These are phyloP conservation scores for Unio delphinus DNA, from an alignment of 2,888 invertebrate species.

Conservation along the genomic window DNA sequence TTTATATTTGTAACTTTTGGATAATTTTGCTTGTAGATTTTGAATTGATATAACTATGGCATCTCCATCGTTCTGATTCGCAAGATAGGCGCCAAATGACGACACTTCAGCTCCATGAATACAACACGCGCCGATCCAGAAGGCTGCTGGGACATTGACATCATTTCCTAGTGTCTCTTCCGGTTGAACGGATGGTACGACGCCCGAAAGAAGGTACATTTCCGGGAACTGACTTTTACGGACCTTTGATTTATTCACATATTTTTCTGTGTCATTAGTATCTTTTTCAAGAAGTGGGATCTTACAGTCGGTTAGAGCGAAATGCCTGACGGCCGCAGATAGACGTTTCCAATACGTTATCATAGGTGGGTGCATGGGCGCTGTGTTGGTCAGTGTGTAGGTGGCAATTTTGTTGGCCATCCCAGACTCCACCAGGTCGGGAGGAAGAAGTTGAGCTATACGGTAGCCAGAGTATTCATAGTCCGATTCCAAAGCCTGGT, in stretches of 20 bases:
- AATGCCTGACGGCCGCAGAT: slow-evolving; percentile 38
- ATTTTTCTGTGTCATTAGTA: slow-evolving; percentile 12
- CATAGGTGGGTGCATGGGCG: slow-evolving; percentile 52
- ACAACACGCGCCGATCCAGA: slow-evolving; percentile 62
- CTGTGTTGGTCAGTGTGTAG: slow-evolving; percentile 57
- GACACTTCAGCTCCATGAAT: slow-evolving; percentile 45
- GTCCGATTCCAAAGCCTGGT: slow-evolving; percentile 46
- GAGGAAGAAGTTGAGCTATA: slow-evolving; percentile 48
- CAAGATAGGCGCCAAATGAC: slow-evolving; percentile 56
- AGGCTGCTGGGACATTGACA: slow-evolving; percentile 55
- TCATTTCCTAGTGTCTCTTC: slow-evolving; percentile 52
- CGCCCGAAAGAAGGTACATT: slow-evolving; percentile 38
- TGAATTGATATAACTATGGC: slow-evolving; percentile 50
- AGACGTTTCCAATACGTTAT: slow-evolving; percentile 50
- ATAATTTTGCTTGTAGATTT: slow-evolving; percentile 54
- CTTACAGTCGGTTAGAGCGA: slow-evolving; percentile 50
- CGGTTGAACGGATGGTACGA: slow-evolving; percentile 33
- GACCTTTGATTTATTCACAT: slow-evolving; percentile 15
- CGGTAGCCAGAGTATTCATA: slow-evolving; percentile 45
- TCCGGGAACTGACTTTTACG: slow-evolving; percentile 31
- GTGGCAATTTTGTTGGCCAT: slow-evolving; percentile 44
- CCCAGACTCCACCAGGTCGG: slow-evolving; percentile 48
- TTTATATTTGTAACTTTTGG: slow-evolving; percentile 40
- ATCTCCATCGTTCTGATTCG: slow-evolving; percentile 45
- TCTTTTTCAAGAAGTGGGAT: slow-evolving; percentile 34